Conservation (phyloP, 1,140 invertebrate genomes). For the Whitmania pigra region DNA sequence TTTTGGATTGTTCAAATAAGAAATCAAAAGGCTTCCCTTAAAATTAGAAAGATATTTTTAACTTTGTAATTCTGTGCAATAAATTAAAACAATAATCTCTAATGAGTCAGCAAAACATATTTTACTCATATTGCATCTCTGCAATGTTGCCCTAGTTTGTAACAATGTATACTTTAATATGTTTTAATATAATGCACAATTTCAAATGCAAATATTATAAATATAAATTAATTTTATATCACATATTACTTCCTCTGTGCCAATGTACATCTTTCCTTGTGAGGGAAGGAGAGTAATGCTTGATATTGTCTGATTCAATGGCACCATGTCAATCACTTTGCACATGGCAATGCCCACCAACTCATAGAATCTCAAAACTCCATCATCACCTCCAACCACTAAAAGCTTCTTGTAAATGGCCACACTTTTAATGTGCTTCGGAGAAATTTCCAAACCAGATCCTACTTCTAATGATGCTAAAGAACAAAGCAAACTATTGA, state of each 20-base stretch:
- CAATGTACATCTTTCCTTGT: constrained; percentile 2
- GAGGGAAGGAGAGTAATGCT: not conserved
- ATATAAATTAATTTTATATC: not conserved
- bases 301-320: not conserved
- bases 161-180: not conserved
- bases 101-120: not conserved
- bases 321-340: not conserved
- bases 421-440: not conserved
- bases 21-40: not conserved
- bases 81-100: not conserved
- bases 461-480: not conserved
- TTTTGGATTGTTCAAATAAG: not conserved
- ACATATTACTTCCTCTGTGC: not conserved
- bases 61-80: not conserved
- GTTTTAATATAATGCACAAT: not conserved
- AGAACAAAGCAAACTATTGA: too few relatives aligned
- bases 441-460: not conserved
- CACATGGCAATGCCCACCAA: not conserved
- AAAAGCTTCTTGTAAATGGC: not conserved
- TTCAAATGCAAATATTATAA: not conserved
- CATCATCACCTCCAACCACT: not conserved
- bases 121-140: not conserved
- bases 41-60: not conserved
- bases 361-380: not conserved
- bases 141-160: not conserved